phyloP scores from a whole-genome alignment of 2,113 vertebrate species.

The Scartelaos histophorus region DNA sequence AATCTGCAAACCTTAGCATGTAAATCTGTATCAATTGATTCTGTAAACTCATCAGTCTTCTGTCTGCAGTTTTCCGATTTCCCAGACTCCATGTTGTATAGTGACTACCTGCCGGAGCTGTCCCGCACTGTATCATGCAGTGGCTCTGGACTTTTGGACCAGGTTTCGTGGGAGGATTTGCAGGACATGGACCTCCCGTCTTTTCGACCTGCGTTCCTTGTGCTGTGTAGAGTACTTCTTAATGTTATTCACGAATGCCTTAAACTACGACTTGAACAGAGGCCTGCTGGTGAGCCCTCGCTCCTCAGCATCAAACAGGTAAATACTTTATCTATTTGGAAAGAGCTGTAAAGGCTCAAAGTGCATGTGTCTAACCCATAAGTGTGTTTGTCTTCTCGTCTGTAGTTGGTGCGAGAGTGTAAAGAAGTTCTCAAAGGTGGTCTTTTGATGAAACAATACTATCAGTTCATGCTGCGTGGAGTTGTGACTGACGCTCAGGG shows the following conservation, averaged over 20 bases:
- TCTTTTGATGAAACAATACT: slow-evolving; percentile 98
- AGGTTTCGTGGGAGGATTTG: slow-evolving; percentile 90
- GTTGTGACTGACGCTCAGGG: slow-evolving; percentile 81
- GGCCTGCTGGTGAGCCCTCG: slow-evolving; percentile 96
- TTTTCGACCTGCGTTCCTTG: slow-evolving; percentile 92
- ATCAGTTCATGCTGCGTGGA: slow-evolving; percentile 93
- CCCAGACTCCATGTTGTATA: slow-evolving; percentile 90
- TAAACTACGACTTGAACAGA: slow-evolving; percentile 93
- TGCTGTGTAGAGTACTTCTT: slow-evolving; percentile 94
- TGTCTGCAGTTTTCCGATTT: slow-evolving; percentile 86
- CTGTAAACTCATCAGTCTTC: background rate
- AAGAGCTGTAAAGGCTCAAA: background rate
- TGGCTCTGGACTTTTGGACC: slow-evolving; percentile 69
- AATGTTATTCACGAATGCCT: slow-evolving; percentile 99
- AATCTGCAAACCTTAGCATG: background rate
- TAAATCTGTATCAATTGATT: background rate
- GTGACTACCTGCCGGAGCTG: slow-evolving; percentile 89
- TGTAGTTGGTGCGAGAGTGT: slow-evolving; percentile 95
- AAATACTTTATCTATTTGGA: slow-evolving; percentile 16
- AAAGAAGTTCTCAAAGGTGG: slow-evolving; percentile 97
- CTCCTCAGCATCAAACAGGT: slow-evolving; percentile 99
- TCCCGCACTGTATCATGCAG: slow-evolving; percentile 78
- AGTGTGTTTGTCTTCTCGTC: slow-evolving; percentile 19
- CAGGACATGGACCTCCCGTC: slow-evolving; percentile 94
- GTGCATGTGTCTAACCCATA: background rate